phyloP scores from a whole-genome alignment of 2,888 invertebrate species.

The Rhimphoctona megacephalus region DNA sequence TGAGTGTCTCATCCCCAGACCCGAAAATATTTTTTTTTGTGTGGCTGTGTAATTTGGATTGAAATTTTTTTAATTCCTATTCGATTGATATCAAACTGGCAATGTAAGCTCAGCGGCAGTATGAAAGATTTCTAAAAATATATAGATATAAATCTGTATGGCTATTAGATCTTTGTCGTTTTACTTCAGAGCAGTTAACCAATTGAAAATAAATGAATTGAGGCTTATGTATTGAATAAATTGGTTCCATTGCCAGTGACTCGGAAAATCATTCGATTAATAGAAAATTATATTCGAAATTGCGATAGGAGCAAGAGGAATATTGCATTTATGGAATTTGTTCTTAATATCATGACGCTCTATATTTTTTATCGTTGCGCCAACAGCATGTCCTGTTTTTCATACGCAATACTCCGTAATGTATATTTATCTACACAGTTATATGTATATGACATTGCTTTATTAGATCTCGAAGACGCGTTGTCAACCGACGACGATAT shows the following conservation, averaged over 20 bases:
- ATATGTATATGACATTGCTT: slow-evolving; percentile 25
- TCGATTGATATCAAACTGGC: neutral
- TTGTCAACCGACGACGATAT: slow-evolving; percentile 67
- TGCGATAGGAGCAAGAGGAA: neutral
- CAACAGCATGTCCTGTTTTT: slow-evolving; percentile 18
- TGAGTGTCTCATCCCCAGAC: too few species aligned
- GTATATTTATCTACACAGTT: neutral
- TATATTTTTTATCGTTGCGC: slow-evolving; percentile 8
- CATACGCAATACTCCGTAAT: slow-evolving; percentile 15
- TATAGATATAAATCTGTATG: too few species aligned
- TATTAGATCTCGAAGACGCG: slow-evolving; percentile 58
- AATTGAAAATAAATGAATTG: slow-evolving; percentile 30
- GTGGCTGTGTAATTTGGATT: too few species aligned
- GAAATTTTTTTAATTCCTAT: neutral
- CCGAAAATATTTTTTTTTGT: too few species aligned
- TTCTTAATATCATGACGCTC: slow-evolving; percentile 49
- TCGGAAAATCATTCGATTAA: slow-evolving; percentile 41
- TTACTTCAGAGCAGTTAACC: neutral
- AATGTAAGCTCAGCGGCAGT: neutral
- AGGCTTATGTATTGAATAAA: neutral
- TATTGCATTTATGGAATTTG: slow-evolving; percentile 41
- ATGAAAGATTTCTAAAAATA: too few species aligned
- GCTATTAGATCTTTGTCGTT: neutral
- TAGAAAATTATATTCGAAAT: slow-evolving; percentile 22
- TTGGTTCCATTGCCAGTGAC: slow-evolving; percentile 5